These are phyloP conservation scores for Paguma larvata DNA, from an alignment of 2,797 vertebrate genomes.

Conservation along the genomic window DNA sequence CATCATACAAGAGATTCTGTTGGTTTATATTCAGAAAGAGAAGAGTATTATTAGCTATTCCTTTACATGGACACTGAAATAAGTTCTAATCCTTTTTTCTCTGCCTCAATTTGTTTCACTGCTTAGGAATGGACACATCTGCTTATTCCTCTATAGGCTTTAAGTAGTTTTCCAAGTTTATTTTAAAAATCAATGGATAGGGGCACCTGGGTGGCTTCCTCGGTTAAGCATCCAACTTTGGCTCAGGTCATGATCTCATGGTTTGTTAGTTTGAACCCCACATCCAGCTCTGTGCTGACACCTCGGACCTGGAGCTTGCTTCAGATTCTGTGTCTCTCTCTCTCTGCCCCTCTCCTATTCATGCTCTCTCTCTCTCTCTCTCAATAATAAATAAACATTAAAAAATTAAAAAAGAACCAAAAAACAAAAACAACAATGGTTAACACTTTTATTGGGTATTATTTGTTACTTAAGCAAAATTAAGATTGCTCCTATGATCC, in stretches of 20 bases:
- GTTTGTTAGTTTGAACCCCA: no score
- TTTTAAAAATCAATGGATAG: not conserved
- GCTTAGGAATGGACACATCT: not conserved
- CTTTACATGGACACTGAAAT: not conserved
- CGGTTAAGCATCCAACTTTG: no score
- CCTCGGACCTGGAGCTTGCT: no score
- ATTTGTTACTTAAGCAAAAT: slow-evolving; percentile 12
- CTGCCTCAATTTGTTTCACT: not conserved
- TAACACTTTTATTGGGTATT: not conserved
- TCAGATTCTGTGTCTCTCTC: no score
- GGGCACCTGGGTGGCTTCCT: no score
- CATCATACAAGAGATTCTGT: not conserved
- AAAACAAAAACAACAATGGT: not conserved
- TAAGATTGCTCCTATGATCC: not conserved
- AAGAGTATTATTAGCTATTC: not conserved
- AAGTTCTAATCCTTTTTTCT: not conserved
- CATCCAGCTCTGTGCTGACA: no score
- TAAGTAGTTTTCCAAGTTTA: not conserved
- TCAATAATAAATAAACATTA: no score
- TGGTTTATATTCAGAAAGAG: not conserved
- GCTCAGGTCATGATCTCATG: no score
- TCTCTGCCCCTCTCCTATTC: no score
- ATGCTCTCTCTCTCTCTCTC: no score
- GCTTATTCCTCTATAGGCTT: not conserved
- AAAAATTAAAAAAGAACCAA: not conserved